A percentile compares a stretch with the other conserved stretches of the same genome.
phyloP scores from a whole-genome alignment of 2,888 invertebrate species.

The Calliphora vomitoria region DNA sequence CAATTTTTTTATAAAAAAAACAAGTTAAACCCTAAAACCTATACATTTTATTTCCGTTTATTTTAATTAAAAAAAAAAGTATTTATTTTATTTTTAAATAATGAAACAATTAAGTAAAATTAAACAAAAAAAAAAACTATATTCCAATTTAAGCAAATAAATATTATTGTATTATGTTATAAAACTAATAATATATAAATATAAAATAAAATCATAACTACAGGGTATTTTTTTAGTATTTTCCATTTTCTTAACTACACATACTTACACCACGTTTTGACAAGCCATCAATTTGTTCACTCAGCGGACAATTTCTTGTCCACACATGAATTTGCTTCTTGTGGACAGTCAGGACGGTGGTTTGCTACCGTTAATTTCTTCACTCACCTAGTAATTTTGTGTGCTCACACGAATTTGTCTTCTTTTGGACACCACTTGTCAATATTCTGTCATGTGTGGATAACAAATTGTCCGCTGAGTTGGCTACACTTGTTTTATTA shows the following conservation, averaged over 20 bases:
- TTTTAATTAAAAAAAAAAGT: constrained; percentile 26
- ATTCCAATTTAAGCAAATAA: constrained; percentile 53
- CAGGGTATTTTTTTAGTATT: neutral
- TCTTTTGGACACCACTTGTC: too few relatives aligned
- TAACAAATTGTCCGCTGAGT: neutral
- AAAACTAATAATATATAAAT: constrained; percentile 42
- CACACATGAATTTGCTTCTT: too few relatives aligned
- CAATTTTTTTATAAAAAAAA: constrained; percentile 53
- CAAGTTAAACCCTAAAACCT: constrained; percentile 17
- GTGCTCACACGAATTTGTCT: too few relatives aligned
- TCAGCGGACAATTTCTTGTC: too few relatives aligned
- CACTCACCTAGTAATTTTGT: too few relatives aligned
- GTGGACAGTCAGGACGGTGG: too few relatives aligned
- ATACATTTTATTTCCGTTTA: constrained; percentile 30
- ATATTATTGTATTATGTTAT: constrained; percentile 59
- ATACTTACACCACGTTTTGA: too few relatives aligned
- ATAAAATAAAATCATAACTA: neutral
- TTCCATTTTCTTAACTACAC: neutral
- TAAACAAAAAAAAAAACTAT: constrained; percentile 25
- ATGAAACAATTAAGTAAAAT: constrained; percentile 19
- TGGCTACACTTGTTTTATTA: too few relatives aligned
- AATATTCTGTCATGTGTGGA: too few relatives aligned
- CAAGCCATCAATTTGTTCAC: too few relatives aligned
- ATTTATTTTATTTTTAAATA: constrained; percentile 58
- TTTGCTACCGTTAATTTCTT: too few relatives aligned